Base-by-base conservation (phyloP, 2,797 vertebrate genomes). In the Macropodus opercularis region DNA sequence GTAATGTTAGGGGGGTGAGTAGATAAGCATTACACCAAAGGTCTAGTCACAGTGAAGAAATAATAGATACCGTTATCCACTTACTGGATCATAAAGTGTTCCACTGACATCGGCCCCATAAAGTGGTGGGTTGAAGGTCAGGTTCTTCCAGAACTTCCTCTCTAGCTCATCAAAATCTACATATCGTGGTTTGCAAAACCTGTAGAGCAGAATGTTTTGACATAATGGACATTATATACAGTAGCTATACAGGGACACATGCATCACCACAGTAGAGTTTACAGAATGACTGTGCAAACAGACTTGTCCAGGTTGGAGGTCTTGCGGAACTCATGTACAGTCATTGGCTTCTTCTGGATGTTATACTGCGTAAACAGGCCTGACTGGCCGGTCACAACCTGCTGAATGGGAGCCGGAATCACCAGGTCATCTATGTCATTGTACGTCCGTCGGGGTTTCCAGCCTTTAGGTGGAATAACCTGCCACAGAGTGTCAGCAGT, bases 301-400 rank as follows among this genome's bases (percentile, higher is more conserved):
- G 87, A 98, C 97, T 97, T 98, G 72, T 98, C 96, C 54, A 94
- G 94, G 72, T 95, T 96, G 47, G 97, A 95, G 51, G 94, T 96
- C 61, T 94, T 95, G 36, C 96, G 90, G 81, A 99, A 99, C 79
- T 98, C 96, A 0, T 93, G 90, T 31, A 99, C 94, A 0, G 94
- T 96, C 96, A 98, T 98, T 26, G 97, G 94, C 81, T 98, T 99
- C 91, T 99, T 99, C 90, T 98, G 97, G 75, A 99, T 99, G 90
- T 99, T 99, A 86, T 99, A 99, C 85, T 98, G 97, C 0, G 97
- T 99, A 75, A 99, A 99, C 46, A 99, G 93, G 21, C 97, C 97
- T 0, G 97, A 98, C 83, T 98, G 96, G n/a, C 97, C 97, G 0
- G 96, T 97, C 64, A 99, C 97, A 57, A 99, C 94, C 87, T 99